Conservation (phyloP, 1,140 invertebrate species). For the Eulimnadia texana region DNA sequence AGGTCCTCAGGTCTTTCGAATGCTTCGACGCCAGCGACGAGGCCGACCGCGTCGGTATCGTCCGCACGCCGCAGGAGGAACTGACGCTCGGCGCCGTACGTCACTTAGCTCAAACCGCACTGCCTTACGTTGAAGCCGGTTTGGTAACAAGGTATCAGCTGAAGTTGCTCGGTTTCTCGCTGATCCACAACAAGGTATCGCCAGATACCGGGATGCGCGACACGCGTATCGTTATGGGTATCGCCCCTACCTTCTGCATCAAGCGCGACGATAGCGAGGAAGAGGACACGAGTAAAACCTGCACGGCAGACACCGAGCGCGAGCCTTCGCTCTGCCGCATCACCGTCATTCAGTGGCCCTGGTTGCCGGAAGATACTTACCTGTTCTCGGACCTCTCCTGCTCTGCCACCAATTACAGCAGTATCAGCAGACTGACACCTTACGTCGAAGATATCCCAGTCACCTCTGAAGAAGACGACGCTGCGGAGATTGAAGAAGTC, state of each 20-base stretch:
- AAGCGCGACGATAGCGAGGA: constrained; percentile 11
- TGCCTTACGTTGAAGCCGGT: constrained; percentile 10
- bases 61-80: neutral
- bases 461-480: neutral
- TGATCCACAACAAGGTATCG: constrained; percentile 3
- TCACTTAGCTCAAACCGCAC: neutral
- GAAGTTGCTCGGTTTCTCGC: neutral
- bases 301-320: constrained; percentile 10
- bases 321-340: constrained; percentile 10
- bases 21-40: constrained; percentile 9
- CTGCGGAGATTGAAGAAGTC: neutral
- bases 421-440: neutral
- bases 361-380: constrained; percentile 8
- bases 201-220: constrained; percentile 9
- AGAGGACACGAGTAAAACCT: constrained; percentile 9
- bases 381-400: constrained; percentile 14
- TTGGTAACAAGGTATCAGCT: constrained; percentile 5
- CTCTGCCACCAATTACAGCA: neutral
- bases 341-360: constrained; percentile 15
- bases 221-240: neutral
- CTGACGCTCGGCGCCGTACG: neutral
- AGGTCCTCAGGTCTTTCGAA: constrained; percentile 4
- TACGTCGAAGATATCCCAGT: neutral
- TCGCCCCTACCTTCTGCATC: constrained; percentile 11
- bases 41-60: neutral